These are phyloP conservation scores for Isichthys henryi DNA, from an alignment of 2,113 vertebrate species.

Conservation along the genomic window DNA sequence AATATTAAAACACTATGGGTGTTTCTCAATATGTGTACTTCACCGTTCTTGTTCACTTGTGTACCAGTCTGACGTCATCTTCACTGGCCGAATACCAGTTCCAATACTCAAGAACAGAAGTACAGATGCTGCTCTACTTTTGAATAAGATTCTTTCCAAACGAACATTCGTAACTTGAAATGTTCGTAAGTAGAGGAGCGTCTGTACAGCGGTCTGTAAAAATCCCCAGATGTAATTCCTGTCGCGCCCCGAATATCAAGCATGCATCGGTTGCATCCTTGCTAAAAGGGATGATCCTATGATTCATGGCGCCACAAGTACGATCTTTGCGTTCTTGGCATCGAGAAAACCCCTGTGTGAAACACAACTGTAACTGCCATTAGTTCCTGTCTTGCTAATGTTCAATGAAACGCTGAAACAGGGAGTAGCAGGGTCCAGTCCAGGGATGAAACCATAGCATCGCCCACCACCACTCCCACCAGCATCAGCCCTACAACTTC, in stretches of 20 bases:
- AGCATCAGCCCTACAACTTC: background rate
- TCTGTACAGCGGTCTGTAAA: background rate
- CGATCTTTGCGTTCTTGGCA: background rate
- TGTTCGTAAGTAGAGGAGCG: too few relatives aligned
- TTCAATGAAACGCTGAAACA: background rate
- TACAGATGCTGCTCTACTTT: background rate
- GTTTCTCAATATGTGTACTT: background rate
- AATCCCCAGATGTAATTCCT: background rate
- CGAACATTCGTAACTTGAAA: too few relatives aligned
- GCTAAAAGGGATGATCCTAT: background rate
- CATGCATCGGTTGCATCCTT: background rate
- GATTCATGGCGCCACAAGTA: background rate
- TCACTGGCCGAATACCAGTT: background rate
- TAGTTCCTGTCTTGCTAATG: background rate
- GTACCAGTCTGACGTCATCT: background rate
- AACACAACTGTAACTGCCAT: background rate
- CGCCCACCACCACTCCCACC: background rate
- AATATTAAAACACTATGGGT: background rate
- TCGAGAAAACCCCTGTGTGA: background rate
- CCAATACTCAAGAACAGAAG: background rate
- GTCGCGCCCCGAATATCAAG: background rate
- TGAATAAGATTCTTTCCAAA: too few relatives aligned
- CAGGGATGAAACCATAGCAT: background rate
- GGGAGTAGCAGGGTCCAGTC: background rate
- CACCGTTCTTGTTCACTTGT: background rate